Evolutionary conservation across 2,113 vertebrate species (phyloP), one percentile per base, ranked within the genome.

Genomic region (Trogon surrucura): DNA sequence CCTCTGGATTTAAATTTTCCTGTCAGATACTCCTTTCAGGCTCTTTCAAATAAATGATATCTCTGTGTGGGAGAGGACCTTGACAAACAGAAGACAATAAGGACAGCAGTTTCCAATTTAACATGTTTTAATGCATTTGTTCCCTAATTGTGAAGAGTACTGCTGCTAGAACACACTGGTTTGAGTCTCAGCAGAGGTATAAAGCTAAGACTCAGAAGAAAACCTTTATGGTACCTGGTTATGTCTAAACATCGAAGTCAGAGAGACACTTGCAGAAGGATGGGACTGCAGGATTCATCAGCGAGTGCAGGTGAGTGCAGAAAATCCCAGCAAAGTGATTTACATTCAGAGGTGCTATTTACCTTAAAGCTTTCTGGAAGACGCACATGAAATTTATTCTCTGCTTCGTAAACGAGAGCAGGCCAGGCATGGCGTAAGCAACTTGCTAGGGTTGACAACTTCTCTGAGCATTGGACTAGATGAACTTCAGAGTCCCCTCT

Each of bases 341-440:
- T 56, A 56, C 32, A 57, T 85, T 26, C 58, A 61, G 25, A 78
- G 34, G 36, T 57, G 27, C 23, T 45, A 53, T 81, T 90, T 80
- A 54, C 60, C 81, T 57, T 78, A 73, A 94, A 89, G 23, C 44
- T 21, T 61, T 64, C 29, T 73, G 38, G 85, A 91, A 82, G 65
- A 85, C 6, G 47, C 25, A 92, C 47, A 54, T 41, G 12, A 41
- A 36, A 45, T 70, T 73, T 38, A 54, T 84, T 57, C 67, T 62
- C 54, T 78, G 8, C 11, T 86, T 51, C 34, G 22, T 36, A 54
- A 60, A 51, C 25, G 70, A 71, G 6, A 58, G 48, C 0, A 0
- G 38, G 65, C 12, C 26, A 23, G 41, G 10, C 57, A 45, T 0
- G 0, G 51, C 2, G 1, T 50, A 27, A 66, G 41, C 36, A 88